These are phyloP conservation scores for Notarius lentiginosus DNA, from an alignment of 2,113 vertebrate genomes.

Conservation along the genomic window DNA sequence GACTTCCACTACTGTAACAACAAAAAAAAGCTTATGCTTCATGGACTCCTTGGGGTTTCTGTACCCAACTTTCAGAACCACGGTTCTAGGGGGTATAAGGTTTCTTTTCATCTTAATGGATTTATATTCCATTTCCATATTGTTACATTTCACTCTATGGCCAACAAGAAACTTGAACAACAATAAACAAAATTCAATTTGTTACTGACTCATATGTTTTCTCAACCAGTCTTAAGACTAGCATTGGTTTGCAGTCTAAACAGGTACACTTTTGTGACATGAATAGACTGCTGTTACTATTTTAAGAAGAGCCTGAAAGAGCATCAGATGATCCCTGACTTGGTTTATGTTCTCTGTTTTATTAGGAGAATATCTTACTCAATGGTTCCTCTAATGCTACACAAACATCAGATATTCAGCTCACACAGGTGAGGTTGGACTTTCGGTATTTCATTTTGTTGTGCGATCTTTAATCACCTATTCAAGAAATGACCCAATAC, in stretches of 20 bases:
- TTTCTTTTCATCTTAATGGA: neutral
- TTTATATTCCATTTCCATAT: neutral
- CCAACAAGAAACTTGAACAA: neutral
- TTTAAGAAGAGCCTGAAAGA: neutral
- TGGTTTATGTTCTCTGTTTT: neutral
- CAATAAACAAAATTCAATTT: conserved; percentile 1
- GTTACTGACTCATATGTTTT: neutral
- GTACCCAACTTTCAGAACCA: neutral
- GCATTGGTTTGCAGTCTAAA: neutral
- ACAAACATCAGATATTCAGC: neutral
- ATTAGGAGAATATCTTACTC: conserved; percentile 9
- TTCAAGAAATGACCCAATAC: neutral
- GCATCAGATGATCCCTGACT: neutral
- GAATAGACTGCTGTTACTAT: neutral
- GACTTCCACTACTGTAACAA: neutral
- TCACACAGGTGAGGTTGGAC: neutral
- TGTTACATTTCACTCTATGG: neutral
- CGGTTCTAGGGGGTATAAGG: neutral
- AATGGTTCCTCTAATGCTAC: neutral
- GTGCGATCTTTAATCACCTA: neutral
- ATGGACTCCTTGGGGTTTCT: neutral
- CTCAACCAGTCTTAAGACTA: neutral
- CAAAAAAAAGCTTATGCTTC: neutral
- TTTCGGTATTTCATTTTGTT: neutral
- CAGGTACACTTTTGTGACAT: neutral